Evolutionary conservation across 53 echinoderm and acorn worm genomes (phyloP).

Genomic region (Crossaster papposus): DNA sequence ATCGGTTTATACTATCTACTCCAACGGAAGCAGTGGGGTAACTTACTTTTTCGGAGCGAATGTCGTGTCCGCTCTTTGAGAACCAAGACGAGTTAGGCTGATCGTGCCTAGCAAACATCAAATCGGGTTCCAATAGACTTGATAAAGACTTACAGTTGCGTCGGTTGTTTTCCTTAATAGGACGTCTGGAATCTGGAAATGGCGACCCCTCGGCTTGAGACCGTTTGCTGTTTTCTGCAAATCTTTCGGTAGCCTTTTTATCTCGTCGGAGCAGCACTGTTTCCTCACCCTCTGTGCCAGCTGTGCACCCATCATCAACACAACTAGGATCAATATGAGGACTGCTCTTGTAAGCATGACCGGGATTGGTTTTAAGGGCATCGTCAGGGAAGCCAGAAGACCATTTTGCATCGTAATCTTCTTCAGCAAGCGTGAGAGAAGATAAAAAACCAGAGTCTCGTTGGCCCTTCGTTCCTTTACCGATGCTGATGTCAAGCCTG

Average conservation of each 20-base stretch:
- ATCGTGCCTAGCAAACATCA: neutral
- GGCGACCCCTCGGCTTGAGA: neutral
- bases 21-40: neutral
- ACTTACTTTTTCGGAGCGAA: neutral
- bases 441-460: neutral
- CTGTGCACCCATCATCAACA: neutral
- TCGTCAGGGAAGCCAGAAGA: neutral
- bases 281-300: neutral
- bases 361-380: neutral
- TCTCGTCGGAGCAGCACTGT: neutral
- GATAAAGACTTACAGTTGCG: neutral
- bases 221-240: neutral
- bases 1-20: neutral
- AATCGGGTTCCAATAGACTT: neutral
- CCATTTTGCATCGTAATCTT: neutral
- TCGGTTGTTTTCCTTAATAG: neutral
- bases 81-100: neutral
- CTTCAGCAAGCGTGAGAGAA: neutral
- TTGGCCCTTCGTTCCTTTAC: too few species aligned
- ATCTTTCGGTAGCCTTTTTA: neutral
- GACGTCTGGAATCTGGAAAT: neutral
- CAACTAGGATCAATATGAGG: neutral
- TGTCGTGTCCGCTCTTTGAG: neutral
- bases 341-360: neutral
- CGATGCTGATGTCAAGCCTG: too few species aligned